These are phyloP conservation scores for Pristionchus japonicus DNA, from an alignment of 2,888 invertebrate genomes.

Conservation along the genomic window DNA sequence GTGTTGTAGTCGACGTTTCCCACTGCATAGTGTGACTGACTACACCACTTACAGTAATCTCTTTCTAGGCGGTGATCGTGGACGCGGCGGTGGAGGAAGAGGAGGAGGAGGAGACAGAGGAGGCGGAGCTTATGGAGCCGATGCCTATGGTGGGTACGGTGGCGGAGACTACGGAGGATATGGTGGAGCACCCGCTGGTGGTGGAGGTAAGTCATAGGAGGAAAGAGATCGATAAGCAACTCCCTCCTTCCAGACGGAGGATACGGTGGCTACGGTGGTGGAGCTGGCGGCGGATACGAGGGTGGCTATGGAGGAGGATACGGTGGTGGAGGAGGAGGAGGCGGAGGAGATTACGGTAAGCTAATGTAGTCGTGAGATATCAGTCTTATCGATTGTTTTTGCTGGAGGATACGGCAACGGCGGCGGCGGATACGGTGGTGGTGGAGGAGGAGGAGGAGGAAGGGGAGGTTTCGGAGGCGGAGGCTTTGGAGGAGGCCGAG, in stretches of 20 bases:
- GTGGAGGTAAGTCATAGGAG: conserved; percentile 36
- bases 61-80: conserved; percentile 35
- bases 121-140: conserved; percentile 46
- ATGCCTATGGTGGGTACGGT: conserved; percentile 46
- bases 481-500: conserved; percentile 24
- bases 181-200: conserved; percentile 12
- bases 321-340: conserved; percentile 44
- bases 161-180: conserved; percentile 44
- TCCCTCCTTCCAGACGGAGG: background rate
- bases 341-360: conserved; percentile 37
- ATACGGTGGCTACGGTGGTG: conserved; percentile 40
- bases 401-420: conserved; percentile 27
- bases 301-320: conserved; percentile 44
- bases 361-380: background rate
- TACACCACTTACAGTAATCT: background rate
- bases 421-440: conserved; percentile 34
- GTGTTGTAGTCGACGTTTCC: background rate
- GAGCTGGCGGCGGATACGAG: background rate
- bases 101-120: conserved; percentile 49
- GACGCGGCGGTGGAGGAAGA: conserved; percentile 49
- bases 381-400: background rate
- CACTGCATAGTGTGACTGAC: background rate
- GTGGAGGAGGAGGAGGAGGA: conserved; percentile 23
- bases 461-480: conserved; percentile 3
- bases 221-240: background rate